Percentiles rank a stretch among this genome's conserved stretches.
Evolutionary conservation across 1,140 invertebrate species (phyloP).

Genomic region (Pemphigus obesinymphae): DNA sequence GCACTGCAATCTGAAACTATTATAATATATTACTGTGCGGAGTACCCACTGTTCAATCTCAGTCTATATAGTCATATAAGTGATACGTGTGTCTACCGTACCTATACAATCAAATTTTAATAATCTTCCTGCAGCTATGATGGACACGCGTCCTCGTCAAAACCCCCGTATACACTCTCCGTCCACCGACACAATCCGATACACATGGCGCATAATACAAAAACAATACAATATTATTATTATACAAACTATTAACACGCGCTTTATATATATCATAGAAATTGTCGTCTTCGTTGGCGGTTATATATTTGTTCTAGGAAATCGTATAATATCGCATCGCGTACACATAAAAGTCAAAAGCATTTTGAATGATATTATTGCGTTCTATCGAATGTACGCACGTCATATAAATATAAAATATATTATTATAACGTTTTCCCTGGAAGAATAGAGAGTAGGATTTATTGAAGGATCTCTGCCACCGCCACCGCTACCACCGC

Average conservation of each 20-base stretch:
- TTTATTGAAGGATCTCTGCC: slow-evolving; percentile 13
- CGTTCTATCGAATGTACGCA: background rate
- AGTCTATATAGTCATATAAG: background rate
- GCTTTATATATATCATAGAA: background rate
- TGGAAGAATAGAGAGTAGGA: slow-evolving; percentile 10
- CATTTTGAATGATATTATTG: slow-evolving; percentile 14
- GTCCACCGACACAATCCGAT: too few relatives aligned
- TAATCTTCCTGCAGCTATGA: background rate
- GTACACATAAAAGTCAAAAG: background rate
- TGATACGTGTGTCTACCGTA: background rate
- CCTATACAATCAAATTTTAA: background rate
- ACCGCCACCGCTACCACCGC: background rate
- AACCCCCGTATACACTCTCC: too few relatives aligned
- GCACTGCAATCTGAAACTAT: too few relatives aligned
- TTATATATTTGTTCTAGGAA: background rate
- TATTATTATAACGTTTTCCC: background rate
- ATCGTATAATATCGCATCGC: background rate
- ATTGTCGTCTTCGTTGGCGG: background rate
- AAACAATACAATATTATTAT: too few relatives aligned
- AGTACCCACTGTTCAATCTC: too few relatives aligned
- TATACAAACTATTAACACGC: too few relatives aligned
- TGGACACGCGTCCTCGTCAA: background rate
- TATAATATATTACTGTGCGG: too few relatives aligned
- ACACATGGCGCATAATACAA: too few relatives aligned
- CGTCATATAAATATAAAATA: background rate